Base-by-base conservation (phyloP, 2,113 vertebrate genomes). In the Forbesichthys agassizii region DNA sequence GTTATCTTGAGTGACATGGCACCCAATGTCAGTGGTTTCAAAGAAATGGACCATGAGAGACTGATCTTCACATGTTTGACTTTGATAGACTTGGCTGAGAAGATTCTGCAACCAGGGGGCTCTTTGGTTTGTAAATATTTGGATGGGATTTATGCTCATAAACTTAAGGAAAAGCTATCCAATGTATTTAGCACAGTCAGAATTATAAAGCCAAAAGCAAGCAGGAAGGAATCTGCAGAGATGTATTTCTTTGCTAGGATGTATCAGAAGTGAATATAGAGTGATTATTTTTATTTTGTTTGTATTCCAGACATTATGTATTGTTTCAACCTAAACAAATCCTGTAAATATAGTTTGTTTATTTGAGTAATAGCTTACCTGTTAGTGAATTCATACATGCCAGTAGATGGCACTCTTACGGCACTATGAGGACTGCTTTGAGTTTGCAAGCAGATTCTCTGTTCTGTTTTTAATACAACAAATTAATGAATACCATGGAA, bases 1-100 rank as follows among this genome's bases (percentile, higher is more conserved):
- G 91, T 97, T 79, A 91, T 99, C 82, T 86, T 99, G 74, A 99
- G 96, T 0, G 96, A 99, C 84, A 95, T 98, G 96, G 96, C 96
- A 0, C 98, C 96, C 49, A 99, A 97, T 0, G 96, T 96, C 1
- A 95, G 94, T 0, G 97, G 98, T 16, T 90, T 97, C 66, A 91
- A 80, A 27, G 94, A 94, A 3, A 91, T 99, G 64, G 98, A 99
- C 87, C 96, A 98, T 0, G 94, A 96, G 75, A 95, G 81, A 60
- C 86, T 97, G 59, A 80, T 96, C 55, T 58, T 0, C 3, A 88
- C 96, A 71, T 98, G 96, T 73, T 72, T 94, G 12, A 84, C 91
- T 27, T 83, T 98, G 48, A 66, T 95, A 70, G 91, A 93, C 66
- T 36, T 96, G 49, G 91, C 94, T n/a, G 81, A 73, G 11, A 88